A percentile compares a stretch with the other conserved stretches of the same genome.
Evolutionary conservation across 2,888 invertebrate species (phyloP).

Genomic region (Chouioia cunea): DNA sequence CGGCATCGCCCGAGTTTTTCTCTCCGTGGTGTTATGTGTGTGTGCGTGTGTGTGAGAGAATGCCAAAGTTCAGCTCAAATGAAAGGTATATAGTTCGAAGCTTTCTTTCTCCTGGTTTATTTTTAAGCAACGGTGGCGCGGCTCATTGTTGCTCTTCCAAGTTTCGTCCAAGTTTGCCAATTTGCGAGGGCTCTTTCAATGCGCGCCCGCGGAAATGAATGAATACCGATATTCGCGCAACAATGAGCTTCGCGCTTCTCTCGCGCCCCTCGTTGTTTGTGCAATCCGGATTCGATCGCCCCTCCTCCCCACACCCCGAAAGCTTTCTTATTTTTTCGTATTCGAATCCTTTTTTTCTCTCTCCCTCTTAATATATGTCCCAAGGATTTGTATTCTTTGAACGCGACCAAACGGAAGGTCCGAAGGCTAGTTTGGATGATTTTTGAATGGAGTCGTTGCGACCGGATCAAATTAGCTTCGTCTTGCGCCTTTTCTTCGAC

Average conservation of each 20-base stretch:
- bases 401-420: not conserved
- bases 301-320: too few species aligned
- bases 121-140: not conserved
- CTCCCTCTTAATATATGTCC: not conserved
- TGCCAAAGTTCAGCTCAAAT: conserved; percentile 24
- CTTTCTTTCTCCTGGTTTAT: not conserved
- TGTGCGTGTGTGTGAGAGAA: not conserved
- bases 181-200: conserved; percentile 45
- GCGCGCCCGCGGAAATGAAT: conserved; percentile 16
- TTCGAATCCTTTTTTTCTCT: not conserved
- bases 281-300: too few species aligned
- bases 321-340: conserved; percentile 5
- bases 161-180: conserved; percentile 49
- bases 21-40: not conserved
- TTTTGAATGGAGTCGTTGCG: not conserved
- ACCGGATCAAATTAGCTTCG: conserved; percentile 26
- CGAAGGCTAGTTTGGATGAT: conserved; percentile 3
- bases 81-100: conserved; percentile 18
- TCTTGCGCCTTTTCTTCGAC: not conserved
- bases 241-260: not conserved
- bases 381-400: not conserved
- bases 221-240: conserved; percentile 19
- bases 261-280: not conserved
- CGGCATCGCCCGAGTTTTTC: conserved; percentile 20
- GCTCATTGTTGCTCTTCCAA: conserved; percentile 37